Percentiles rank a stretch among this genome's conserved stretches.
Conservation (phyloP, 2,113 vertebrate genomes). For the Galemys pyrenaicus region DNA sequence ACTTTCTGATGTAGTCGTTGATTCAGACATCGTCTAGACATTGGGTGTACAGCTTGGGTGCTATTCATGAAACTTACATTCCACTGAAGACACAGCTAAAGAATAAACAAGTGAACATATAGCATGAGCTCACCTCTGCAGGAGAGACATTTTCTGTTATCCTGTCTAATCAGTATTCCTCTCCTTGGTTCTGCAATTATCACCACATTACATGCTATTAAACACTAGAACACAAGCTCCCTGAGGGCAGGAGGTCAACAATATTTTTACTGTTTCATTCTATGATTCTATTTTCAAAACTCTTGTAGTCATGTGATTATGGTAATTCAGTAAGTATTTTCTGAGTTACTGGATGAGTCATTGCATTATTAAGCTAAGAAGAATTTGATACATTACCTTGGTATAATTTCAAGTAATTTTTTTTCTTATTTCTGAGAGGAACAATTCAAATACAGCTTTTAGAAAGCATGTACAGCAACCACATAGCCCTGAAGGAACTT, state of each 20-base stretch:
- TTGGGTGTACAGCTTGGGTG: neutral
- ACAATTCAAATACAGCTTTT: neutral
- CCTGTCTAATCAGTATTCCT: accelerated
- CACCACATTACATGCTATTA: neutral
- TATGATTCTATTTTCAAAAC: neutral
- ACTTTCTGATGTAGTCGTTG: neutral
- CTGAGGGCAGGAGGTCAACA: neutral
- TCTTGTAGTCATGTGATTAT: neutral
- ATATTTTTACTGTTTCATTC: neutral
- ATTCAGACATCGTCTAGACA: neutral
- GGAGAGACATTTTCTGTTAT: neutral
- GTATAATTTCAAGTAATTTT: constrained; percentile 4
- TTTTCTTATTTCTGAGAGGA: neutral
- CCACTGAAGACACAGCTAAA: neutral
- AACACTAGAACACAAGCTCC: neutral
- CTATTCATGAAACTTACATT: neutral
- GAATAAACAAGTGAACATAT: neutral
- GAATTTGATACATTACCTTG: neutral
- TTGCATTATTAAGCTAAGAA: neutral
- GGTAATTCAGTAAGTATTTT: neutral
- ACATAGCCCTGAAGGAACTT: neutral
- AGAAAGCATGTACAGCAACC: neutral
- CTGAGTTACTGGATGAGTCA: neutral
- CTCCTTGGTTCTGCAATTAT: neutral
- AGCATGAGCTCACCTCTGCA: neutral